phyloP scores from a whole-genome alignment of 2,113 vertebrate genomes.

The Gila orcuttii region DNA sequence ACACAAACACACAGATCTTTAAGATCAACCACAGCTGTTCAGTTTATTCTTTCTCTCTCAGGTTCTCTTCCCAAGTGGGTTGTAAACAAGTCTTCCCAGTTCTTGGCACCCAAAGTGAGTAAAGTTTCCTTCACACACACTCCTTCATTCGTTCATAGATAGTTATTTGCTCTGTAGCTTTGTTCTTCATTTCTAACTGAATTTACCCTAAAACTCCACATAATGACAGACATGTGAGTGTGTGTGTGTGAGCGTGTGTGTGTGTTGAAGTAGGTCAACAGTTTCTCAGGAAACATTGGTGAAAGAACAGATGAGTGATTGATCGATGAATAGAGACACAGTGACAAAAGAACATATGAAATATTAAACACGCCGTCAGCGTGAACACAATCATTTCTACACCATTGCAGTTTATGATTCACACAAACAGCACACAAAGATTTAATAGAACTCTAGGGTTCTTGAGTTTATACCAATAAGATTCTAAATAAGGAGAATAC shows the following conservation, averaged over 20 bases:
- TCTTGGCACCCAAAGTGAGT: constrained; percentile 92
- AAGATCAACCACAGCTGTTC: too few relatives aligned
- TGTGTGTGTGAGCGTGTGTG: neutral
- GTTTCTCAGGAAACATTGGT: neutral
- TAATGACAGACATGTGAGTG: neutral
- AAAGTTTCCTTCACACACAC: neutral
- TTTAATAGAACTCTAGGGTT: too few relatives aligned
- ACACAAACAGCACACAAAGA: too few relatives aligned
- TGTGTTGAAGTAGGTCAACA: neutral
- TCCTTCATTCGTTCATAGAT: neutral
- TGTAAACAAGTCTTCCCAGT: constrained; percentile 93
- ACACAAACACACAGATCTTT: neutral
- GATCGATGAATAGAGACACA: neutral
- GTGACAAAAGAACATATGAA: neutral
- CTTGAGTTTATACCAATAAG: too few relatives aligned
- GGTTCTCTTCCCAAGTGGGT: constrained; percentile 97
- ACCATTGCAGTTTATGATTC: neutral
- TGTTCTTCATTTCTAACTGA: neutral
- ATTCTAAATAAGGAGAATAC: too few relatives aligned
- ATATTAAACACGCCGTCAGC: neutral
- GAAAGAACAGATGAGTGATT: neutral
- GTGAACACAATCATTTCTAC: too few relatives aligned
- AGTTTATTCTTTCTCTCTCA: constrained; percentile 58
- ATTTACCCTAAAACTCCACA: neutral
- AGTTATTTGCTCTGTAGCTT: neutral